phyloP scores from a whole-genome alignment of 2,113 vertebrate genomes.

The Sula dactylatra region DNA sequence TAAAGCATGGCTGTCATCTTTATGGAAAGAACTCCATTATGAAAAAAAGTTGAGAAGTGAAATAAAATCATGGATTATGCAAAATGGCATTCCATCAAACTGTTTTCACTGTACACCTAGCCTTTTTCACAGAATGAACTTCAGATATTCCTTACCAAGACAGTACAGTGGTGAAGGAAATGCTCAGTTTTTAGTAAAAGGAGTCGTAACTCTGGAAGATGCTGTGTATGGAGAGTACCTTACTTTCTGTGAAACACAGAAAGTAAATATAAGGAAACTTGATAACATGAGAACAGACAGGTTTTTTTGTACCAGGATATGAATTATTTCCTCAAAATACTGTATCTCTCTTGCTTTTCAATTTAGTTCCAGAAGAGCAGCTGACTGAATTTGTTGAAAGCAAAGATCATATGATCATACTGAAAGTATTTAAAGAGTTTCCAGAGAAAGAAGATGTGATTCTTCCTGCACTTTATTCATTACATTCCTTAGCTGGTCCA shows the following conservation, averaged over 20 bases:
- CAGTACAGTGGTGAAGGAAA: background rate
- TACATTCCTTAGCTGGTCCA: conserved; percentile 84
- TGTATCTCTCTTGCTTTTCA: background rate
- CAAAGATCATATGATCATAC: conserved; percentile 84
- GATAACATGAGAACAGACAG: background rate
- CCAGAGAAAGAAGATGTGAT: conserved; percentile 80
- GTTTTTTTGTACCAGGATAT: background rate
- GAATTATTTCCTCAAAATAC: background rate
- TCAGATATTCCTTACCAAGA: background rate
- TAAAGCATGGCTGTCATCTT: background rate
- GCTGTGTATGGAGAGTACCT: background rate
- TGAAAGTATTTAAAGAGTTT: conserved; percentile 81
- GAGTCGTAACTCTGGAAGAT: background rate
- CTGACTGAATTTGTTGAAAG: conserved; percentile 91
- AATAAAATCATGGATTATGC: background rate
- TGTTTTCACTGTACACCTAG: background rate
- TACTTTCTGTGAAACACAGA: background rate
- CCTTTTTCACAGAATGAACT: background rate
- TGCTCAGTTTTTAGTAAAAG: background rate
- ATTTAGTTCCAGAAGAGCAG: conserved; percentile 86
- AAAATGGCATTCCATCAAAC: background rate
- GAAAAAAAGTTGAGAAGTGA: background rate
- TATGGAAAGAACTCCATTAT: background rate
- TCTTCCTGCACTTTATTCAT: conserved; percentile 79
- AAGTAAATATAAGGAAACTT: background rate